Evolutionary conservation across 2,888 invertebrate species (phyloP), one percentile per base, ranked within the genome.

Genomic region (Cephalotes varians): DNA sequence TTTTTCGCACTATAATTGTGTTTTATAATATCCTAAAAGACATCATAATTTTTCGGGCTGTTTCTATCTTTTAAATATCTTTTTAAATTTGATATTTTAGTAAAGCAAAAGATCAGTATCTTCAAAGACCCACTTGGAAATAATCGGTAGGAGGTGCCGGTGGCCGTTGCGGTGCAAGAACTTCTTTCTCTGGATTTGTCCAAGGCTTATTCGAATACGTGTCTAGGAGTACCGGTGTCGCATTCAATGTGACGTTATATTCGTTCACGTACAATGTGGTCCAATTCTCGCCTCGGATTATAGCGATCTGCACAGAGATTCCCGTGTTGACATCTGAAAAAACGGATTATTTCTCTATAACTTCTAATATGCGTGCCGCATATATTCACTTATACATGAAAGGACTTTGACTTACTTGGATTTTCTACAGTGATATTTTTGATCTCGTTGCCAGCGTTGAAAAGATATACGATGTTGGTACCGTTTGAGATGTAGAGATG

Each of bases 101-200:
- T 12, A 47, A 60, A 47, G 12, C 2, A 2, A 54, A 60, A 64
- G 18, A 25, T 37, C 12, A 64, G 15, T 51, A 18, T 74, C 0
- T 51, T 76, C 2, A n/a, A 64, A 56, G 6, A 44, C 62, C 21
- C 88, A 97, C 96, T 95, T 98, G 98, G 92, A 98, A 98, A 94
- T 98, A 98, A 92, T 98, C 97, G 0, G 97, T 98, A 0, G 98
- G 98, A 7, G 98, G 98, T 1, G 98, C 98, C 34, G 98, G 98
- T 4, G 98, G 98, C 86, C 98, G 96, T 94, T 98, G 98, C 9
- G 98, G 98, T 74, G 97, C 97, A 65, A 98, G 96, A 49, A 98
- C 97, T 95, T 98, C 98, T 92, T 96, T 96, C 89, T 97, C 97
- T 0, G 98, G 96, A 95, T 98, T 98, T 51, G 95, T 95, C 98